Conservation (phyloP, 2,113 vertebrate species). For the Rhinolophus ferrumequinum region DNA sequence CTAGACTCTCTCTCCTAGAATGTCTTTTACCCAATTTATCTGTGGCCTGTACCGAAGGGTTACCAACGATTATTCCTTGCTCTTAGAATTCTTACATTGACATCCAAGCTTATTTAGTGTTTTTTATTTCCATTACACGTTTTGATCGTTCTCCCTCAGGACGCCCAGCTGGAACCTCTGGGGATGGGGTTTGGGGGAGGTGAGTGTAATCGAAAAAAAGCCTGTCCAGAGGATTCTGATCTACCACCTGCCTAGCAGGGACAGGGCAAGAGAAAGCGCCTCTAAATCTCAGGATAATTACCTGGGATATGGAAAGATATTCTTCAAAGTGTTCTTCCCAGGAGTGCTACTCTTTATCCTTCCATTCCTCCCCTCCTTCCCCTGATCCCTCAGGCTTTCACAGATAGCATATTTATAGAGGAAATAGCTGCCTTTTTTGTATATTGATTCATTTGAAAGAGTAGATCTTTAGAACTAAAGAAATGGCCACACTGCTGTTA, state of each 20-base stretch:
- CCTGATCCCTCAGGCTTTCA: neutral
- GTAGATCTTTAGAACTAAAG: neutral
- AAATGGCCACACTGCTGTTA: neutral
- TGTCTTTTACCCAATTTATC: neutral
- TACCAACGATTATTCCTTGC: neutral
- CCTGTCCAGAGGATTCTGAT: neutral
- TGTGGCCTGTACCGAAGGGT: neutral
- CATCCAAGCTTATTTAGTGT: neutral
- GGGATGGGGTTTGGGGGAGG: neutral
- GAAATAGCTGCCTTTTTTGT: slow-evolving; percentile 10
- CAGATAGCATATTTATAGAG: neutral
- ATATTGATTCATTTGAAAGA: slow-evolving; percentile 23
- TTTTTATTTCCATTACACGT: neutral
- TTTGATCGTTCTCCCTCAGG: neutral
- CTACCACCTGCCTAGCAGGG: neutral
- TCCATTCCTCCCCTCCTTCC: neutral
- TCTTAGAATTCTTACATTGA: neutral
- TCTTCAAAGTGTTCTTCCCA: neutral
- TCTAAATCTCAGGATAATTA: neutral
- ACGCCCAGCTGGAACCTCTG: neutral
- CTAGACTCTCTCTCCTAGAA: neutral
- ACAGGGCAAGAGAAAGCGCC: neutral
- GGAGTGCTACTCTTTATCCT: neutral
- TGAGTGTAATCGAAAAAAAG: neutral
- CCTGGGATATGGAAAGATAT: neutral